Evolutionary conservation across 2,888 invertebrate species (phyloP).

Genomic region (Xanthorhoe spadicearia): DNA sequence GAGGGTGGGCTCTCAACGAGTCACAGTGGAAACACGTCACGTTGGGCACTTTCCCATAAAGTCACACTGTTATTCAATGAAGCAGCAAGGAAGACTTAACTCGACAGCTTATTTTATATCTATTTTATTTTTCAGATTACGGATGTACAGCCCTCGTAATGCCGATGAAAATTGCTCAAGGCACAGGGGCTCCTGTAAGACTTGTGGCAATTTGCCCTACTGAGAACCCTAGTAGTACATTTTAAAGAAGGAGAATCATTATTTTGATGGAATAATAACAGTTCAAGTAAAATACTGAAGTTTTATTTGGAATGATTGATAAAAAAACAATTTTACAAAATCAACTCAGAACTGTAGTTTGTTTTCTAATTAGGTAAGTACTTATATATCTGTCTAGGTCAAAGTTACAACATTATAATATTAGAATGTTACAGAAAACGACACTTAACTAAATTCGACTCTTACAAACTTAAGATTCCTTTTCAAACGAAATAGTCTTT

Average conservation of each 20-base stretch:
- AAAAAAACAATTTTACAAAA: background rate
- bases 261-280: background rate
- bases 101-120: too few species aligned
- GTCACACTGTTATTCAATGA: too few species aligned
- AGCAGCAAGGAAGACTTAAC: too few species aligned
- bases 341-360: background rate
- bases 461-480: background rate
- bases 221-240: constrained; percentile 20
- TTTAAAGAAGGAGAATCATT: constrained; percentile 1
- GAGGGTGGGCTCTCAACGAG: too few species aligned
- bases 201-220: constrained; percentile 82
- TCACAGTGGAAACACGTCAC: too few species aligned
- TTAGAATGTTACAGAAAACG: too few species aligned
- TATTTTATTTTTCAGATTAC: constrained; percentile 74
- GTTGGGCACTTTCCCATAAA: too few species aligned
- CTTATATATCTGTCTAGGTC: background rate
- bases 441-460: background rate
- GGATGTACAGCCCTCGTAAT: constrained; percentile 83
- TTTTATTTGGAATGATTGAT: constrained; percentile 32
- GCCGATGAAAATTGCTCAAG: constrained; percentile 87
- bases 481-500: background rate
- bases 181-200: constrained; percentile 87
- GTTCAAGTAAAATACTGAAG: constrained; percentile 6
- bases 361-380: too few species aligned
- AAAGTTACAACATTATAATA: background rate